These are phyloP conservation scores for Anolis sagrei DNA, from an alignment of 2,113 vertebrate genomes.

Conservation along the genomic window DNA sequence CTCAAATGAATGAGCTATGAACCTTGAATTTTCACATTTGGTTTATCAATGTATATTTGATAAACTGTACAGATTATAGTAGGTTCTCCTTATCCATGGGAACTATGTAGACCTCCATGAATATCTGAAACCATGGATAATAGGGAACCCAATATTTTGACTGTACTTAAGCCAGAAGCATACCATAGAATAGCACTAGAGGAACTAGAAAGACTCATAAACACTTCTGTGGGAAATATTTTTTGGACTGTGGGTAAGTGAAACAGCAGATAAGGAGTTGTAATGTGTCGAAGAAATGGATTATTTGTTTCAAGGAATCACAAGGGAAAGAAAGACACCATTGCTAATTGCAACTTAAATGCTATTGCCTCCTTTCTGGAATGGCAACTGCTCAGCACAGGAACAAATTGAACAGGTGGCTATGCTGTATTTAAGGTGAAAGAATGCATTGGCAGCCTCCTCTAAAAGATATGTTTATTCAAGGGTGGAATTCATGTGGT, in stretches of 20 bases:
- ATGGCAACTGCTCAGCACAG: slow-evolving; percentile 12
- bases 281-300: neutral
- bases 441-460: slow-evolving; percentile 36
- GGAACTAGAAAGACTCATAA: too few relatives aligned
- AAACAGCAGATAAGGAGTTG: too few relatives aligned
- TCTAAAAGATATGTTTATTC: slow-evolving; percentile 60
- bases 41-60: neutral
- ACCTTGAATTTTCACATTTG: slow-evolving; percentile 6
- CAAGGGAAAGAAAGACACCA: slow-evolving; percentile 45
- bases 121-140: too few relatives aligned
- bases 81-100: too few relatives aligned
- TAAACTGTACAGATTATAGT: neutral
- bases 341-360: slow-evolving; percentile 50
- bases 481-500: slow-evolving; percentile 52
- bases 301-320: slow-evolving; percentile 41
- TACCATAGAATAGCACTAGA: too few relatives aligned
- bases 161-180: too few relatives aligned
- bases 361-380: slow-evolving; percentile 31
- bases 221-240: too few relatives aligned
- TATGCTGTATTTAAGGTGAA: slow-evolving; percentile 60
- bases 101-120: too few relatives aligned
- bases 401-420: slow-evolving; percentile 64
- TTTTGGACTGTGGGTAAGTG: too few relatives aligned
- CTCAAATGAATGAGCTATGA: neutral
- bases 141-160: too few relatives aligned